phyloP scores from a whole-genome alignment of 2,888 invertebrate genomes.

The Melinaea menophilus region DNA sequence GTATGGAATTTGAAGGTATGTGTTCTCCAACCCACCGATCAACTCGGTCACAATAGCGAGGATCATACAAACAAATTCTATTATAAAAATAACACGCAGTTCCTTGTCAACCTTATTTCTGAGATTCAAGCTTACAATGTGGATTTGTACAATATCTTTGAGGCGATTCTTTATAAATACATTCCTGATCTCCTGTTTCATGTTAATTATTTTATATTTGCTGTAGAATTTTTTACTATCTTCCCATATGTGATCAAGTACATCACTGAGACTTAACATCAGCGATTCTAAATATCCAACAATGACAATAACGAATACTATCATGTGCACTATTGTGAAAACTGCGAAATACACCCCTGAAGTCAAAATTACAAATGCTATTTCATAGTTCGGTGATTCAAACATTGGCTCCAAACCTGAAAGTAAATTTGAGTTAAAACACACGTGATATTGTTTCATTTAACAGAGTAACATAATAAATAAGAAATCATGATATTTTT shows the following conservation, averaged over 20 bases:
- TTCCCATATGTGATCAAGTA: slow-evolving; percentile 44
- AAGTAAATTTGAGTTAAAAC: too few relatives aligned
- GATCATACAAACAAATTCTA: slow-evolving; percentile 45
- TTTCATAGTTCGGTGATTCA: slow-evolving; percentile 52
- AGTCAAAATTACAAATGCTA: slow-evolving; percentile 36
- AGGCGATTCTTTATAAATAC: slow-evolving; percentile 39
- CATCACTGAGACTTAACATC: slow-evolving; percentile 48
- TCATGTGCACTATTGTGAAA: slow-evolving; percentile 43
- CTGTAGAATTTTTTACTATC: slow-evolving; percentile 38
- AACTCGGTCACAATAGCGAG: slow-evolving; percentile 48
- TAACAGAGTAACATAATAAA: too few relatives aligned
- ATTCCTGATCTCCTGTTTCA: slow-evolving; percentile 29
- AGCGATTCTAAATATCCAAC: slow-evolving; percentile 53
- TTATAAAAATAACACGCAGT: slow-evolving; percentile 43
- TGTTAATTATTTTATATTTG: slow-evolving; percentile 1
- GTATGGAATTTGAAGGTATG: slow-evolving; percentile 48
- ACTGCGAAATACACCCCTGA: slow-evolving; percentile 37
- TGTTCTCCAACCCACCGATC: slow-evolving; percentile 54
- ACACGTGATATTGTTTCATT: too few relatives aligned
- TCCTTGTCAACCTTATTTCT: slow-evolving; percentile 40
- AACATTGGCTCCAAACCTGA: slow-evolving; percentile 53
- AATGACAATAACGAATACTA: slow-evolving; percentile 44
- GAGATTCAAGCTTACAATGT: slow-evolving; percentile 41
- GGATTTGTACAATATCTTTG: slow-evolving; percentile 40
- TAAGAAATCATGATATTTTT: too few relatives aligned